Evolutionary conservation across 2,113 vertebrate genomes (phyloP).

Genomic region (Circaetus cinerascens): DNA sequence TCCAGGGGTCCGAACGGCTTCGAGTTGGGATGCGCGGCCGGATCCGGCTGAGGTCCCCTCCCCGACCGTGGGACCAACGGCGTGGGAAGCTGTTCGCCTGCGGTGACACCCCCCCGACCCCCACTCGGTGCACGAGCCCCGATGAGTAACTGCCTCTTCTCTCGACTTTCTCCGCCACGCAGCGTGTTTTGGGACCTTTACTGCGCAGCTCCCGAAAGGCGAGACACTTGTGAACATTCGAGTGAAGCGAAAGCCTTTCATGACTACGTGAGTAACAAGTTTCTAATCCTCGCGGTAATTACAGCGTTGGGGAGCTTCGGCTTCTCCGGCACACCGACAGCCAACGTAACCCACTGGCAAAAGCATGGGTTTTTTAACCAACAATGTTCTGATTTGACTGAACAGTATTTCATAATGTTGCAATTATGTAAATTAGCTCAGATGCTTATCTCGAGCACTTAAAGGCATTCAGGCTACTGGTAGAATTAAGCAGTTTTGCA

Average conservation of each 20-base stretch:
- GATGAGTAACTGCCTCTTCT: conserved; percentile 44
- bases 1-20: background rate
- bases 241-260: conserved; percentile 99
- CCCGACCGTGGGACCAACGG: fast-evolving
- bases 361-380: background rate
- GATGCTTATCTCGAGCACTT: conserved; percentile 50
- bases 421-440: conserved; percentile 48
- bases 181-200: conserved; percentile 99
- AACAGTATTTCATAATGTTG: conserved; percentile 53
- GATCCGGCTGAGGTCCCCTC: background rate
- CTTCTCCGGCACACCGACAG: background rate
- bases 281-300: conserved; percentile 73
- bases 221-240: conserved; percentile 99
- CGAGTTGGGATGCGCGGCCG: fast-evolving
- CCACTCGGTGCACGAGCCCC: background rate
- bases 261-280: conserved; percentile 94
- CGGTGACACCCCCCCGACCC: background rate
- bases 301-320: conserved; percentile 56
- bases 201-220: conserved; percentile 97
- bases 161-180: conserved; percentile 42
- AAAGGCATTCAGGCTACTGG: background rate
- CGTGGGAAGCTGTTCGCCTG: background rate
- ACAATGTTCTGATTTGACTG: conserved; percentile 35
- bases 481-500: conserved; percentile 3
- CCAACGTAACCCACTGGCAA: conserved; percentile 27